Base-by-base conservation (phyloP, 2,888 invertebrate species). In the Cistogaster globosa region DNA sequence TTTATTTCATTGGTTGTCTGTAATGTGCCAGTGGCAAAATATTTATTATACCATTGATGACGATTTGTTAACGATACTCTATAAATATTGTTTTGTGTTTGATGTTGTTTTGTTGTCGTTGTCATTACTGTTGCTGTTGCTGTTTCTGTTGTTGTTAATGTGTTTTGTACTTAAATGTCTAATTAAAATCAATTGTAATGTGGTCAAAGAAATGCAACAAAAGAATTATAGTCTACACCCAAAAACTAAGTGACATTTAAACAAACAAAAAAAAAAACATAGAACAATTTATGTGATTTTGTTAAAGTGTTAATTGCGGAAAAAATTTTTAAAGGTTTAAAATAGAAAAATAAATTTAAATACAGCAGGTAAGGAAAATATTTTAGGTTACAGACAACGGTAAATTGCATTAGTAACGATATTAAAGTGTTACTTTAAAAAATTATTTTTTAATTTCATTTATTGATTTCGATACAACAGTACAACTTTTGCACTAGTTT, bases 41-140 rank as follows among this genome's bases (percentile, higher is more conserved):
- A 85, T 85, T 82, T 85, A 85, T 85, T 81, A 78, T 75, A 75
- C 81, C 82, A 85, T 65, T 78, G 85, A 78, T 85, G 85, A 85
- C 81, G 85, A 82, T 85, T 85, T 82, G 85, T 71, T 78, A 85
- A 85, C 85, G 85, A 85, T 82, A 85, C 77, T 85, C 85, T 60
- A 85, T 85, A 82, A 85, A 85, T 85, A 85, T 82, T 78, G 69
- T 81, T 62, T 72, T 48, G 6, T 58, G 63, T 68, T 71, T 65
- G 32, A 42, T 57, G 57, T 74, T 75, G 57, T 36, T 20, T n/a
- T n/a, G n/a, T 18, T 55, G 67, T 36, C 60, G 26, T 69, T 76
- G 57, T 58, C 48, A 36, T 55, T 67, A 62, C 22, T 74, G 12
- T 26, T 48, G 38, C 8, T 62, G 12, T 36, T 74, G 18, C 5